phyloP scores from a whole-genome alignment of 2,888 invertebrate genomes.

The Gortyna flavago region DNA sequence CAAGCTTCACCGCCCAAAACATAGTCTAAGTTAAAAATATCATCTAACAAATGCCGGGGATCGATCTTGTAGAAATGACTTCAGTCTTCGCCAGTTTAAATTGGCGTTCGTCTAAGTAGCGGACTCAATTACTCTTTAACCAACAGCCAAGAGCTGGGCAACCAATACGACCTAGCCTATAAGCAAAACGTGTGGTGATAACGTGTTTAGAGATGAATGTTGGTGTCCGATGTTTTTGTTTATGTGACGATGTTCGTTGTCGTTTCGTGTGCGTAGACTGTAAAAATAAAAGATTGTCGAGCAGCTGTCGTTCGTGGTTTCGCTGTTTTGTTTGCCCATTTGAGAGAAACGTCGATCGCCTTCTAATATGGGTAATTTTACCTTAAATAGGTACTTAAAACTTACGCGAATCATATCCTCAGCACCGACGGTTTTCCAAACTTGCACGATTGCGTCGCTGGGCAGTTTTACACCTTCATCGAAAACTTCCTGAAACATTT shows the following conservation, averaged over 20 bases:
- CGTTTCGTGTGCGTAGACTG: background rate
- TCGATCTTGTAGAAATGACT: conserved; percentile 92
- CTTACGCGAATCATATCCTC: conserved; percentile 77
- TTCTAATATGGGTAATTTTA: background rate
- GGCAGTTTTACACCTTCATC: conserved; percentile 92
- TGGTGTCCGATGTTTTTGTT: background rate
- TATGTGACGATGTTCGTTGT: background rate
- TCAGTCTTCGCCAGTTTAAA: conserved; percentile 92
- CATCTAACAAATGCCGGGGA: conserved; percentile 89
- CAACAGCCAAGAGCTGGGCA: conserved; percentile 32
- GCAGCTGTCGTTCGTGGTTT: background rate
- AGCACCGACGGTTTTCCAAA: conserved; percentile 91
- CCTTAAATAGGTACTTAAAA: conserved; percentile 52
- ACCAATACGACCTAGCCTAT: background rate
- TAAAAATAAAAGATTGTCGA: background rate
- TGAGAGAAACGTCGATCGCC: background rate
- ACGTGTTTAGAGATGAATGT: background rate
- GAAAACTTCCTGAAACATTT: conserved; percentile 94
- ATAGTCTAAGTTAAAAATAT: conserved; percentile 84
- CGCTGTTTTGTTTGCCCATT: background rate
- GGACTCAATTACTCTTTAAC: conserved; percentile 92
- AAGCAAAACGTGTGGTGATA: background rate
- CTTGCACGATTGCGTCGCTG: conserved; percentile 93
- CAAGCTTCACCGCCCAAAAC: conserved; percentile 98
- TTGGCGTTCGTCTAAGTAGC: conserved; percentile 93